Evolutionary conservation across 2,113 vertebrate species (phyloP).

Genomic region (Tragelaphus imberbis): DNA sequence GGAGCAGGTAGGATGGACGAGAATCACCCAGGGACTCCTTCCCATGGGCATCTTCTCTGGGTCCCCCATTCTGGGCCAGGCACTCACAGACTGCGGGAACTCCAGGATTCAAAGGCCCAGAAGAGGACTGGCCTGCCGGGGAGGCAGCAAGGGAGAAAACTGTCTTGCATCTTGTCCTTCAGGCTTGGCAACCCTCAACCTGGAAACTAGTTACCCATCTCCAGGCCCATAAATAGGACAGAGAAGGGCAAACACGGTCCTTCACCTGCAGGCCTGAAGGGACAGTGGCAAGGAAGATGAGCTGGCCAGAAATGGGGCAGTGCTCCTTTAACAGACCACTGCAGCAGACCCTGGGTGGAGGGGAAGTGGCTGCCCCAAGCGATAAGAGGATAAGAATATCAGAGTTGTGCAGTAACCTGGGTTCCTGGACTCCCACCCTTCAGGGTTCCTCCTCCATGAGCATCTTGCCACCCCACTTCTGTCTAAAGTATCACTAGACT

Average conservation of each 20-base stretch:
- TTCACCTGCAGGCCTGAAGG: background rate
- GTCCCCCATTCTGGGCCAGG: background rate
- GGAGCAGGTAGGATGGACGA: background rate
- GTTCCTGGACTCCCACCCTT: conserved; percentile 44
- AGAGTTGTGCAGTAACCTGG: conserved; percentile 62
- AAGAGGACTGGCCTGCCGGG: background rate
- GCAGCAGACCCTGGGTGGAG: conserved; percentile 63
- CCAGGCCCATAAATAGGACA: background rate
- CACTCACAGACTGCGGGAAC: background rate
- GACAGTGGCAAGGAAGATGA: background rate
- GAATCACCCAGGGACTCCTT: background rate
- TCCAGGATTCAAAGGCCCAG: background rate
- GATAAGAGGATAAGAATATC: conserved; percentile 72
- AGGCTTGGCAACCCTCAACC: background rate
- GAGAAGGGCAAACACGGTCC: background rate
- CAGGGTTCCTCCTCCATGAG: background rate
- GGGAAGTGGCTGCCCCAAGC: conserved; percentile 64
- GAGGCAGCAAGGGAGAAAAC: background rate
- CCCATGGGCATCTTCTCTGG: background rate
- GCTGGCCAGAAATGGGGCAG: conserved; percentile 10
- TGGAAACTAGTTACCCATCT: background rate
- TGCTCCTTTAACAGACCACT: conserved; percentile 67
- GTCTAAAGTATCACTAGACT: background rate
- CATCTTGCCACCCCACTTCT: background rate
- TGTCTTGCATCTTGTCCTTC: background rate